Evolutionary conservation across 2,888 invertebrate species (phyloP).

Genomic region (Drosophila ezoana): DNA sequence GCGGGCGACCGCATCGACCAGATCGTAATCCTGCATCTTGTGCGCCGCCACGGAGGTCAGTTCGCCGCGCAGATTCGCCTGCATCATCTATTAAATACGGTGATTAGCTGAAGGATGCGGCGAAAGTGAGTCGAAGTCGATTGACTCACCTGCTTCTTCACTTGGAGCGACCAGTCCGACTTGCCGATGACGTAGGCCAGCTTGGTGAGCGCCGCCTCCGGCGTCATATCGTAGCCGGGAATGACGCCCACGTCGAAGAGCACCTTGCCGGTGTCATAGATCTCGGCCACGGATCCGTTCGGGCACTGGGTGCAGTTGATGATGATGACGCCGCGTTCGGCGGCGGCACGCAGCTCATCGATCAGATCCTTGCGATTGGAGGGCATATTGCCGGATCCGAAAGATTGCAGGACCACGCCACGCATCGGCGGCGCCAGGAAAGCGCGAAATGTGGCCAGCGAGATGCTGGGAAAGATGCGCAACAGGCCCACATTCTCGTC

Average conservation of each 20-base stretch:
- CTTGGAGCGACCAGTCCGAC: constrained; percentile 87
- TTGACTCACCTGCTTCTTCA: constrained; percentile 87
- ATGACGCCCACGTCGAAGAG: constrained; percentile 81
- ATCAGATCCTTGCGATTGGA: constrained; percentile 92
- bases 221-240: constrained; percentile 87
- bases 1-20: constrained; percentile 87
- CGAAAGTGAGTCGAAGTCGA: rapidly evolving
- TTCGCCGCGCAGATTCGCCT: constrained; percentile 92
- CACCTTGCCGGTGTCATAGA: constrained; percentile 94
- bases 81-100: constrained; percentile 88
- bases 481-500: constrained; percentile 94
- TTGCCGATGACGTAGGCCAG: constrained; percentile 95
- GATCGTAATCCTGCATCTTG: constrained; percentile 85
- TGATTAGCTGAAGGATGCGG: background rate
- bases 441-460: constrained; percentile 89
- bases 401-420: constrained; percentile 95
- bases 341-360: constrained; percentile 89
- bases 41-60: constrained; percentile 86
- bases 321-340: constrained; percentile 91
- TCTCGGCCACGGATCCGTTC: constrained; percentile 91
- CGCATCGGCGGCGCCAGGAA: constrained; percentile 91
- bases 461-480: constrained; percentile 96
- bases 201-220: constrained; percentile 97
- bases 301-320: constrained; percentile 97
- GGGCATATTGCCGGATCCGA: constrained; percentile 97